phyloP scores from a whole-genome alignment of 2,888 invertebrate species.

The Invenusta paracnida region DNA sequence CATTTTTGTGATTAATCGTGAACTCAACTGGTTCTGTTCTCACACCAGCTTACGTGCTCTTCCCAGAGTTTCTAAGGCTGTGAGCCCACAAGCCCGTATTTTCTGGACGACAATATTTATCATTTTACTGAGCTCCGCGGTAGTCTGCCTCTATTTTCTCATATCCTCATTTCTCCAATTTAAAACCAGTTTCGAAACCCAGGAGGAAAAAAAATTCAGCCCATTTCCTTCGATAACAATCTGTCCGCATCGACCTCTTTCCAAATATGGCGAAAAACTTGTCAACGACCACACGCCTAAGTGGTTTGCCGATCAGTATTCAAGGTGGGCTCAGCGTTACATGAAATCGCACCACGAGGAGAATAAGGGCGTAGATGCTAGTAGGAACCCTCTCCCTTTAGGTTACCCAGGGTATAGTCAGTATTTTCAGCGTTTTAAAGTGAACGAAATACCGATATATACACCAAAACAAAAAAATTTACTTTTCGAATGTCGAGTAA shows the following conservation, averaged over 20 bases:
- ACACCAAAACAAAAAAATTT: not conserved
- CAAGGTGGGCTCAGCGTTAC: not conserved
- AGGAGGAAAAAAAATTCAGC: not conserved
- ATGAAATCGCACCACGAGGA: too few species aligned
- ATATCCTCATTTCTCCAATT: not conserved
- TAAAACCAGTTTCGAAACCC: not conserved
- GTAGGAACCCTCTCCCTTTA: not conserved
- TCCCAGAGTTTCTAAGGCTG: not conserved
- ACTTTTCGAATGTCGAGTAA: not conserved
- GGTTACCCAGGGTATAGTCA: not conserved
- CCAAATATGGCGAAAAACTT: not conserved
- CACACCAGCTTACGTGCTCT: not conserved
- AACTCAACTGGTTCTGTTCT: not conserved
- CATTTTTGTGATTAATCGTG: not conserved
- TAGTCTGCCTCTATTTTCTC: not conserved
- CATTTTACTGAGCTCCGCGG: not conserved
- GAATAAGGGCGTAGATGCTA: too few species aligned
- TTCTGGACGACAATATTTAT: not conserved
- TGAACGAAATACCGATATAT: not conserved
- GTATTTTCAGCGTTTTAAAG: not conserved
- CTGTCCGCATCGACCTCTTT: slow-evolving; percentile 22
- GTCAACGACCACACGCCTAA: not conserved
- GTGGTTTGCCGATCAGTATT: not conserved
- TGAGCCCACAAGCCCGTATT: not conserved
- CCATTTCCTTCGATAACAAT: slow-evolving; percentile 6